A percentile compares a stretch with the other conserved stretches of the same genome.
Conservation (phyloP, 2,888 invertebrate genomes). For the Plebejus melissa region DNA sequence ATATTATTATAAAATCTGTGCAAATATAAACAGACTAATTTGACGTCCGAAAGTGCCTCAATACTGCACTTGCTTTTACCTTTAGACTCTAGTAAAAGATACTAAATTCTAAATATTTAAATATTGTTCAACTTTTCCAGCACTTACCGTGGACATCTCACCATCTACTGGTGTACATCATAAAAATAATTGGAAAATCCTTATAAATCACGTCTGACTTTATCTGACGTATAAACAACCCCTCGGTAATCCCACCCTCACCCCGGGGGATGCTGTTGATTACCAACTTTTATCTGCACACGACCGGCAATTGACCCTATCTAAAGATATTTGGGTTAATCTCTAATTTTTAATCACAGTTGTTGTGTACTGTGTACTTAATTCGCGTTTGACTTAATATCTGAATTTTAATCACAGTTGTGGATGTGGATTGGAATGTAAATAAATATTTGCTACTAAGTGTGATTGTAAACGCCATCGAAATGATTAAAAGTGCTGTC, state of each 20-base stretch:
- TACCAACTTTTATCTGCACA: constrained; percentile 72
- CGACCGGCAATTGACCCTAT: constrained; percentile 73
- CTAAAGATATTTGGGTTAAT: constrained; percentile 39
- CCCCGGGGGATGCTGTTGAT: constrained; percentile 49
- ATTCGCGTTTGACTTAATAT: too few relatives aligned
- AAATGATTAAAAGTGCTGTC: too few relatives aligned
- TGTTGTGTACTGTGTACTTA: background rate
- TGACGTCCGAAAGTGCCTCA: too few relatives aligned
- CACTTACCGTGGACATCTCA: too few relatives aligned
- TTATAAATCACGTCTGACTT: constrained; percentile 6
- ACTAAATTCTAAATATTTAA: too few relatives aligned
- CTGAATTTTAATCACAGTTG: too few relatives aligned
- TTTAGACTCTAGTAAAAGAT: too few relatives aligned
- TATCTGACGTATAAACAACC: constrained; percentile 6
- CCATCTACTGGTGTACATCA: background rate
- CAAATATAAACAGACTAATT: background rate
- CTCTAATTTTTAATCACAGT: constrained; percentile 2
- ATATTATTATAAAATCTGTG: too few relatives aligned
- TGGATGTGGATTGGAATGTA: background rate
- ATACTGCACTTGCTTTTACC: too few relatives aligned
- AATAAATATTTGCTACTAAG: background rate
- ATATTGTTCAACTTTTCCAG: too few relatives aligned
- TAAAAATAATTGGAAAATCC: background rate
- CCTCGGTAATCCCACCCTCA: constrained; percentile 5
- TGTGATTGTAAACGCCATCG: too few relatives aligned